These are phyloP conservation scores for Eristalis tenax DNA, from an alignment of 2,888 invertebrate species.

Conservation along the genomic window DNA sequence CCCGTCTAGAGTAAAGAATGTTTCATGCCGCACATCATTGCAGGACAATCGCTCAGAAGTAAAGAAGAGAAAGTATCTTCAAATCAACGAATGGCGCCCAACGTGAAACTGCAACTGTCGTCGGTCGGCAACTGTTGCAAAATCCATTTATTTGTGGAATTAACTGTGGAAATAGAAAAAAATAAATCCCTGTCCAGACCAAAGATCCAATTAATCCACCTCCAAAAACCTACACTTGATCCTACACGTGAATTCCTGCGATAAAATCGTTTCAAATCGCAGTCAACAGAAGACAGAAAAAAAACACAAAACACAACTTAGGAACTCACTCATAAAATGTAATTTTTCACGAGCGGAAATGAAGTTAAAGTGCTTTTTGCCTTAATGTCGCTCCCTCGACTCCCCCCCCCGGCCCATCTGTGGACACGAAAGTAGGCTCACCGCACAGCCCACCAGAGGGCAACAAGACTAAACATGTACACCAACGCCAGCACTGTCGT, in stretches of 20 bases:
- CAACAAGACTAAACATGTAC: conserved; percentile 10
- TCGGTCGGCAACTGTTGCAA: too few species aligned
- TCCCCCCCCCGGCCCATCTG: background rate
- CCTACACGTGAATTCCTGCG: background rate
- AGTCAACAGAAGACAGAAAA: background rate
- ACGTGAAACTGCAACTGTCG: too few species aligned
- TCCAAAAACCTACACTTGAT: background rate
- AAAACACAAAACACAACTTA: background rate
- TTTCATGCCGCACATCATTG: too few species aligned
- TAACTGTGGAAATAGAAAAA: too few species aligned
- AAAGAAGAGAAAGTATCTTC: too few species aligned
- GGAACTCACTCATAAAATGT: conserved; percentile 34
- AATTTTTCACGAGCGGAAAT: conserved; percentile 39
- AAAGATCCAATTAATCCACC: background rate
- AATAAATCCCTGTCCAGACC: too few species aligned
- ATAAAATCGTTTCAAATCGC: background rate
- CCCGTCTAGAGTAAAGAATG: too few species aligned
- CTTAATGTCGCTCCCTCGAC: conserved; percentile 31
- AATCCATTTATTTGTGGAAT: too few species aligned
- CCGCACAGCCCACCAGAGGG: conserved; percentile 16
- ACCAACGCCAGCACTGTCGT: background rate
- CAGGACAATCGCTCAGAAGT: too few species aligned
- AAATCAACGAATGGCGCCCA: too few species aligned
- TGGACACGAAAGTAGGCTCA: background rate
- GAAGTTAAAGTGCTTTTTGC: conserved; percentile 15